phyloP scores from a whole-genome alignment of 2,797 vertebrate genomes.

The Neosilurus hyrtlii region DNA sequence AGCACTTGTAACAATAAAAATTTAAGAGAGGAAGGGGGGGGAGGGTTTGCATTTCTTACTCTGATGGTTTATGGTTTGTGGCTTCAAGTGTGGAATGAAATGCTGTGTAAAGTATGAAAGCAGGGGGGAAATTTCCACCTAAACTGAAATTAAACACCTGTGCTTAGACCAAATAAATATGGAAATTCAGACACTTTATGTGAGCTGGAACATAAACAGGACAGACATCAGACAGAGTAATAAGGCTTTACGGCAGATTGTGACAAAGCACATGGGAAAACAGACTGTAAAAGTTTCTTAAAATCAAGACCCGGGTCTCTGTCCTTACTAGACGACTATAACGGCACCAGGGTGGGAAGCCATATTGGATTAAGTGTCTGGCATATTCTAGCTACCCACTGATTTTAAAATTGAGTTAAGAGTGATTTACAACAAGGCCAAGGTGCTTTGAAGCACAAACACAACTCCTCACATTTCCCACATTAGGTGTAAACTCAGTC shows the following conservation, averaged over 20 bases:
- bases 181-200: conserved; percentile 58
- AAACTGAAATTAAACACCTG: conserved; percentile 60
- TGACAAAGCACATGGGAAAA: conserved; percentile 41
- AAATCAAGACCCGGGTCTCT: conserved; percentile 42
- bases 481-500: conserved; percentile 51
- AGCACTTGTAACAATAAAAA: conserved; percentile 56
- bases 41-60: conserved; percentile 55
- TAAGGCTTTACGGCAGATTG: conserved; percentile 50
- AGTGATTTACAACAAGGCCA: conserved; percentile 50
- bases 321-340: conserved; percentile 24
- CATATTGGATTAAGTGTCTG: conserved; percentile 42
- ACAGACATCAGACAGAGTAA: conserved; percentile 49
- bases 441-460: conserved; percentile 44
- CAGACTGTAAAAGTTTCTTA: conserved; percentile 43
- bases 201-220: conserved; percentile 44
- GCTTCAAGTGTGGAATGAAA: conserved; percentile 59
- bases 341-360: conserved; percentile 23
- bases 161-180: conserved; percentile 54
- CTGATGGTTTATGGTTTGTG: conserved; percentile 63
- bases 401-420: conserved; percentile 10
- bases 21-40: conserved; percentile 18
- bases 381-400: conserved; percentile 35
- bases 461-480: conserved; percentile 40
- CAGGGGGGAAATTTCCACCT: conserved; percentile 37
- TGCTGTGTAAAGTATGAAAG: conserved; percentile 54